phyloP scores from a whole-genome alignment of 2,888 invertebrate genomes.

The Synanthedon andrenaeformis region DNA sequence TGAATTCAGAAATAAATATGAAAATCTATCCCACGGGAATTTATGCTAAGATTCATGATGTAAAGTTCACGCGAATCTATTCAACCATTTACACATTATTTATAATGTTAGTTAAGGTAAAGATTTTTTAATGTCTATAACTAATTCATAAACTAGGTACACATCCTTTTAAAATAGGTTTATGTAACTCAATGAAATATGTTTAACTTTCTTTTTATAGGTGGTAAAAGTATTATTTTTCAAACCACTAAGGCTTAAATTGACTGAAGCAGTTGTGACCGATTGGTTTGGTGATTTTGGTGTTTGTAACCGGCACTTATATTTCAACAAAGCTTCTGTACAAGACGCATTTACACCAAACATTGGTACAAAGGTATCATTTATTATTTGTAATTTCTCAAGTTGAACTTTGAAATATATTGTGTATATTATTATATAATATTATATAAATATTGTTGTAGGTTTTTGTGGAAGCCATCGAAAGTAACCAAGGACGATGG shows the following conservation, averaged over 20 bases:
- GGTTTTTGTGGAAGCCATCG: constrained; percentile 76
- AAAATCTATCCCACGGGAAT: too few relatives aligned
- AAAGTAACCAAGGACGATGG: constrained; percentile 74
- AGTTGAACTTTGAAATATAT: too few relatives aligned
- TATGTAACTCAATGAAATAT: neutral
- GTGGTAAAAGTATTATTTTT: constrained; percentile 74
- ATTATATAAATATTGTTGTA: constrained; percentile 17
- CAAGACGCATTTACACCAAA: constrained; percentile 64
- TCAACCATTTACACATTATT: too few relatives aligned
- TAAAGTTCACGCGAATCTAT: too few relatives aligned
- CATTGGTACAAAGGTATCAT: constrained; percentile 69
- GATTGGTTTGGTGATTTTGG: constrained; percentile 58
- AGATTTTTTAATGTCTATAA: too few relatives aligned
- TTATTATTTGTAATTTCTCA: neutral
- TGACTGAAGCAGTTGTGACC: constrained; percentile 60
- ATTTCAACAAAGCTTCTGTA: constrained; percentile 70
- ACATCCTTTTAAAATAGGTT: neutral
- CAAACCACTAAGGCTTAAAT: constrained; percentile 70
- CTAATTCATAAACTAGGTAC: too few relatives aligned
- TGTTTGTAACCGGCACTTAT: constrained; percentile 69
- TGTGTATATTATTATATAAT: too few relatives aligned
- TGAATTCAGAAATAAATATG: too few relatives aligned
- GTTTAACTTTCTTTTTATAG: constrained; percentile 34
- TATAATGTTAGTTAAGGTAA: too few relatives aligned
- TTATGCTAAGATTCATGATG: too few relatives aligned